A percentile compares a stretch with the other conserved stretches of the same genome.
phyloP scores from a whole-genome alignment of 1,140 invertebrate genomes.

The Procambarus virginalis region DNA sequence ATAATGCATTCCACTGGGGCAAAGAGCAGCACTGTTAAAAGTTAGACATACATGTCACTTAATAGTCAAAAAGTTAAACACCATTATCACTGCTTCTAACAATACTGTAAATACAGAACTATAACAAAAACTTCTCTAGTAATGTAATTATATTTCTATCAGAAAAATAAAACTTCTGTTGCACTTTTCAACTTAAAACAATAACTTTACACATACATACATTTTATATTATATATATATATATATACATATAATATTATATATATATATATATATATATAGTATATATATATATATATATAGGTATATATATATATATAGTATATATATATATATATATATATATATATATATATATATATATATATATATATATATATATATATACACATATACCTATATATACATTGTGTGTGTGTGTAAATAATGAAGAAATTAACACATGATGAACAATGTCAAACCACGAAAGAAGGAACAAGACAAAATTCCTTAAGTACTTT shows the following conservation, averaged over 20 bases:
- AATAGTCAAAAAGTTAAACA: slow-evolving; percentile 7
- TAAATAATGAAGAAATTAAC: neutral
- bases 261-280: slow-evolving; percentile 22
- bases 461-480: too few species aligned
- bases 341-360: slow-evolving; percentile 1
- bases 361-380: slow-evolving; percentile 13
- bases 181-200: neutral
- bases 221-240: neutral
- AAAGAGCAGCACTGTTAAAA: slow-evolving; percentile 60
- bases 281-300: slow-evolving; percentile 2
- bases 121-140: slow-evolving; percentile 11
- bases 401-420: slow-evolving; percentile 24
- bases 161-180: neutral
- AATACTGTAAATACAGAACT: neutral
- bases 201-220: neutral
- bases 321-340: neutral
- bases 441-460: too few species aligned
- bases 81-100: slow-evolving; percentile 13
- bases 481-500: too few species aligned
- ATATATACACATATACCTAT: too few species aligned
- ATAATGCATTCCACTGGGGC: slow-evolving; percentile 49
- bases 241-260: slow-evolving; percentile 33
- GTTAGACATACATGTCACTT: slow-evolving; percentile 43
- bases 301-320: slow-evolving; percentile 3
- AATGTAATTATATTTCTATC: neutral